phyloP scores from a whole-genome alignment of 1,140 invertebrate genomes.

The Sarcophaga peregrina region DNA sequence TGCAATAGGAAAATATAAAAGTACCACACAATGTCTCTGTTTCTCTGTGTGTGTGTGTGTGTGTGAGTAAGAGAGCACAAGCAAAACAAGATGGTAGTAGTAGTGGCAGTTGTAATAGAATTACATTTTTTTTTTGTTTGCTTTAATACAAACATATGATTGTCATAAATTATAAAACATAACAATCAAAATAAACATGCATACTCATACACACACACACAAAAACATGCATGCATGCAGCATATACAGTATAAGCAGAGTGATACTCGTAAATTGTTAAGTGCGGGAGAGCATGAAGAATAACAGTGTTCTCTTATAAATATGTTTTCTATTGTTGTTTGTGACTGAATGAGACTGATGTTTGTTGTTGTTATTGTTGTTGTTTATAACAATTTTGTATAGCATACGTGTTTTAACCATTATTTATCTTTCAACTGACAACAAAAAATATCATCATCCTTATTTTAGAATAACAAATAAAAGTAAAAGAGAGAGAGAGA shows the following conservation, averaged over 20 bases:
- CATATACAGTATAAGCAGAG: neutral
- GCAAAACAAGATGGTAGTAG: too few species aligned
- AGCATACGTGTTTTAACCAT: neutral
- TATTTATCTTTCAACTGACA: neutral
- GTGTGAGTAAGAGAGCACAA: too few species aligned
- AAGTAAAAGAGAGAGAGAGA: neutral
- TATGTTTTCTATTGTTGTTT: slow-evolving; percentile 10
- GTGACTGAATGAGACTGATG: neutral
- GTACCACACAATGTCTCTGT: too few species aligned
- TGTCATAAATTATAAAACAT: slow-evolving; percentile 20
- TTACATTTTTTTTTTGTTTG: too few species aligned
- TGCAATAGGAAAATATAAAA: too few species aligned
- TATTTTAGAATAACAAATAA: too few species aligned
- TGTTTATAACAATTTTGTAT: too few species aligned
- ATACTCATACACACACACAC: neutral
- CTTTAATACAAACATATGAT: neutral
- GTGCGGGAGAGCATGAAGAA: neutral
- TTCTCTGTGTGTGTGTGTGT: too few species aligned
- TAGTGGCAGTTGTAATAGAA: too few species aligned
- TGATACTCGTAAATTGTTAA: neutral
- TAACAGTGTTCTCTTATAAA: neutral
- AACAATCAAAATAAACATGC: neutral
- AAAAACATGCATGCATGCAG: neutral
- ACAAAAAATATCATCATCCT: neutral
- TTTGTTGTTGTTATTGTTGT: neutral